Conservation (phyloP, 2,888 invertebrate genomes). For the Nomada ruficornis region DNA sequence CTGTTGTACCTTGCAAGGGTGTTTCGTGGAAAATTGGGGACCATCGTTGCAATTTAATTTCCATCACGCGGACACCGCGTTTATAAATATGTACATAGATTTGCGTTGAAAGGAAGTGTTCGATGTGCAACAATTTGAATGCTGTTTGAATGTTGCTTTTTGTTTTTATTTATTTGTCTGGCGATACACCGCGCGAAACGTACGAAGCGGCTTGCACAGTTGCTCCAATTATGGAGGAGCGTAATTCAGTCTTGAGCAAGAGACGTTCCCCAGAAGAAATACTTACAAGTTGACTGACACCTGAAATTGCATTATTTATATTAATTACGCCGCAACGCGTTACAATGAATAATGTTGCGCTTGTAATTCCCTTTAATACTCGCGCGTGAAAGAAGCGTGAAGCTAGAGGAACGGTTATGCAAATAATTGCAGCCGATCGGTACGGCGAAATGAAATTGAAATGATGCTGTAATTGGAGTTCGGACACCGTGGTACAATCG, state of each 20-base stretch:
- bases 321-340: slow-evolving; percentile 19
- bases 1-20: not conserved
- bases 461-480: slow-evolving; percentile 13
- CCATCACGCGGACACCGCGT: too few species aligned
- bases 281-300: slow-evolving; percentile 9
- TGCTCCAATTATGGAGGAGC: slow-evolving; percentile 15
- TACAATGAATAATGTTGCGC: slow-evolving; percentile 13
- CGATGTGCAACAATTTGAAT: too few species aligned
- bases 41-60: too few species aligned
- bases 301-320: slow-evolving; percentile 16
- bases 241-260: slow-evolving; percentile 14
- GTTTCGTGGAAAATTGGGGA: not conserved
- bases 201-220: not conserved
- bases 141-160: too few species aligned
- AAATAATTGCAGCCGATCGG: not conserved
- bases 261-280: not conserved
- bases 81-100: too few species aligned
- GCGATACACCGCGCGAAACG: too few species aligned
- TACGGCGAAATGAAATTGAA: slow-evolving; percentile 9
- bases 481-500: not conserved
- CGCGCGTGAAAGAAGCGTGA: slow-evolving; percentile 8
- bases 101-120: too few species aligned
- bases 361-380: slow-evolving; percentile 19
- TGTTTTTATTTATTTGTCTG: too few species aligned
- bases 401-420: not conserved